These are phyloP conservation scores for Pollimyrus isidori DNA, from an alignment of 2,113 vertebrate species.

Conservation along the genomic window DNA sequence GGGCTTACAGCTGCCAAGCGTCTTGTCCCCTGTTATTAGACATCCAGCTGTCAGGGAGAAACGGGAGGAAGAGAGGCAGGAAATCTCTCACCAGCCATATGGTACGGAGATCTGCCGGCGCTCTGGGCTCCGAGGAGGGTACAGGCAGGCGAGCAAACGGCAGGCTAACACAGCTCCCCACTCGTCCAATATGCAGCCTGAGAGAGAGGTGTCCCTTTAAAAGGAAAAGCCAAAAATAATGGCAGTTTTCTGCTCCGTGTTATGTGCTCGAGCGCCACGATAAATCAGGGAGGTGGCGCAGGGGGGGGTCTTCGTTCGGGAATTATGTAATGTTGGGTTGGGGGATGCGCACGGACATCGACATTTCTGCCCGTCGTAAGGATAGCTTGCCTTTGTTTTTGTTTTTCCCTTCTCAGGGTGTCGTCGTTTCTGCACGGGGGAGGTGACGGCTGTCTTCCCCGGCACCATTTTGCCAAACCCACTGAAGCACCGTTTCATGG, in stretches of 20 bases:
- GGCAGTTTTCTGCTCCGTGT: neutral
- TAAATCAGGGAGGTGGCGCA: neutral
- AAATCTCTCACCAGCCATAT: slow-evolving; percentile 89
- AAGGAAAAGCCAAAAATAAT: slow-evolving; percentile 22
- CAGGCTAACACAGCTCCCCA: slow-evolving; percentile 70
- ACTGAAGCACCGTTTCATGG: neutral
- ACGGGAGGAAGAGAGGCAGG: slow-evolving; percentile 72
- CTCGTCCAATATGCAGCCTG: slow-evolving; percentile 63
- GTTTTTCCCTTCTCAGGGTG: neutral
- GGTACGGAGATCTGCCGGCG: slow-evolving; percentile 75
- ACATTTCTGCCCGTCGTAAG: neutral
- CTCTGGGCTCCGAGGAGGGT: slow-evolving; percentile 8
- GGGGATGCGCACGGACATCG: neutral
- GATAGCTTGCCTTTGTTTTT: neutral
- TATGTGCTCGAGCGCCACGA: neutral
- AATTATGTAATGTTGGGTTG: neutral
- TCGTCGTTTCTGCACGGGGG: neutral
- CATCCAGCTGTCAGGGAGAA: slow-evolving; percentile 89
- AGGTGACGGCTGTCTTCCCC: slow-evolving; percentile 45
- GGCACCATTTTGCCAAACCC: slow-evolving; percentile 54
- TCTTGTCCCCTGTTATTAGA: slow-evolving; percentile 82
- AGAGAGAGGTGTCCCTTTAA: slow-evolving; percentile 52
- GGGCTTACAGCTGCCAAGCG: slow-evolving; percentile 81
- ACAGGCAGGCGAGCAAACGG: slow-evolving; percentile 63
- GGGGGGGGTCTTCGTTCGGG: neutral